Evolutionary conservation across 2,797 vertebrate species (phyloP), one percentile per base, ranked within the genome.

Genomic region (Falco concolor): DNA sequence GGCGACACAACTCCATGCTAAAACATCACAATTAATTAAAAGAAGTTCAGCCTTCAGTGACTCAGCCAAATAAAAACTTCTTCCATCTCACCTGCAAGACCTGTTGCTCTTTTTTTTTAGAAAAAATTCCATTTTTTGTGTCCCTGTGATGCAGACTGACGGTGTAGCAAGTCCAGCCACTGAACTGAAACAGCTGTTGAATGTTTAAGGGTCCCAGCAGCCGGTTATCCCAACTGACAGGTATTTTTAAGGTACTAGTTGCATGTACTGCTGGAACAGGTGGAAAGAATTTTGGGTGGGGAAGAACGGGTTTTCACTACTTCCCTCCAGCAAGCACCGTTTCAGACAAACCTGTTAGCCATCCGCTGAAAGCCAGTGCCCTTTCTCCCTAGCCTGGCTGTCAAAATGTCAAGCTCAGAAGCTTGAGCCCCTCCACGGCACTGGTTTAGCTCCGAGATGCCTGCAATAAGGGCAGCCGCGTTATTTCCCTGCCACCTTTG

Each of bases 401-500:
- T 92, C 68, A 96, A 85, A 27, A 82, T 42, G 30, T 53, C 78
- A 54, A 57, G 64, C 15, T 78, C 74, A 53, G 63, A 68, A 53
- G 74, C 34, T 20, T 77, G 50, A n/a, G 20, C 40, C 28, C 82
- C 86, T 72, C 19, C 22, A 5, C 4, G 18, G 25, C 21, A 44
- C 32, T 56, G 15, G 14, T 52, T 77, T 44, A 40, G 13, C 36
- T 95, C 69, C 5, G 7, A 82, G 86, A 68, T 36, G 68, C 61
- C 76, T 63, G 63, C 52, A 84, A 84, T 67, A 49, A 96, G n/a
- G 49, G 94, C 65, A n/a, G 84, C 75, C 91, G 93, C 3, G 3
- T 92, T 94, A 79, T 44, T 87, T 59, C 94, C 61, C 60, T 87
- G 89, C 64, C 87, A 86, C 7, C 54, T 85, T 86, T 95, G 78